Conservation (phyloP, 1,140 invertebrate genomes). For the Ylistrum balloti region DNA sequence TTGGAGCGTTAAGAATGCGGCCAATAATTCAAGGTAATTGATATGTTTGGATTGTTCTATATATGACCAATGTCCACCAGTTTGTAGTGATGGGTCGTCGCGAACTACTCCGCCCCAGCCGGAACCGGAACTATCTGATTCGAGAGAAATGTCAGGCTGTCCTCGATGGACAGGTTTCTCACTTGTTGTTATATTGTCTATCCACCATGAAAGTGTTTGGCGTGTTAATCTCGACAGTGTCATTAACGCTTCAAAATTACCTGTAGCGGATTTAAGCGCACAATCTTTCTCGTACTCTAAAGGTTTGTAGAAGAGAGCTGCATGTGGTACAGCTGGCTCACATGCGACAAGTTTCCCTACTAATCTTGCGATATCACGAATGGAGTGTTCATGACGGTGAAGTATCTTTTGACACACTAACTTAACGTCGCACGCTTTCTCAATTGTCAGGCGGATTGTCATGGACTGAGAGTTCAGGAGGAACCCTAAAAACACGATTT, state of each 20-base stretch:
- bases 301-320: not conserved
- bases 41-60: slow-evolving; percentile 56
- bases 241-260: slow-evolving; percentile 42
- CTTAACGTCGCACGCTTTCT: not conserved
- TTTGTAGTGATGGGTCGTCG: not conserved
- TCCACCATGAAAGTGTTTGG: not conserved
- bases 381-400: no score
- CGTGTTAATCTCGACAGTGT: not conserved
- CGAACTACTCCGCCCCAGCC: slow-evolving; percentile 21
- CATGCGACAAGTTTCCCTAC: slow-evolving; percentile 34
- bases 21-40: slow-evolving; percentile 57
- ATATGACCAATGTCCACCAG: slow-evolving; percentile 48
- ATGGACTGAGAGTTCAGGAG: not conserved
- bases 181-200: not conserved
- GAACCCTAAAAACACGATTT: not conserved
- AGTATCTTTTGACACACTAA: not conserved
- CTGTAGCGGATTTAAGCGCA: not conserved
- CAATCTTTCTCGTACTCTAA: slow-evolving; percentile 7
- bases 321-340: not conserved
- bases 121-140: slow-evolving; percentile 43
- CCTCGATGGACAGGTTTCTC: not conserved
- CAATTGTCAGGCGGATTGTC: not conserved
- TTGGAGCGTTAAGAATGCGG: slow-evolving; percentile 47
- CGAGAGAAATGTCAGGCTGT: not conserved
- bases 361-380: not conserved